Evolutionary conservation across 2,888 invertebrate species (phyloP), one percentile per base, ranked within the genome.

Genomic region (Neoitamus cyanurus): DNA sequence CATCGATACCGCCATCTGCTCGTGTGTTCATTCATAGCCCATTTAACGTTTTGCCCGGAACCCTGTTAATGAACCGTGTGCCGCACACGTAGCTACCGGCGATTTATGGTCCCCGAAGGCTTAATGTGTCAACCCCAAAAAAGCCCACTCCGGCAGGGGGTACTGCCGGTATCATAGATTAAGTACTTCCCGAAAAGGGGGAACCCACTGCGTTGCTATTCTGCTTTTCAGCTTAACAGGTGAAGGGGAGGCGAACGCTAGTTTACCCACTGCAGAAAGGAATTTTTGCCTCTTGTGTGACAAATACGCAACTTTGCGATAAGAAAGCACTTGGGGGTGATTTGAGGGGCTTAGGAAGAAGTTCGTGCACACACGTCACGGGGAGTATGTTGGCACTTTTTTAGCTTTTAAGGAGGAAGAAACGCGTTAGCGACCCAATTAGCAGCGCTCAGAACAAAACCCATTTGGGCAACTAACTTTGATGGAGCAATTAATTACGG

Each of bases 41-140:
- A 77, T 77, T 77, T 42, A 77, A 37, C 77, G 42, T 42, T 42
- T 28, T 28, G 37, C 36, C 31, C 36, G 73, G 73, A 73, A 73
- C 34, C 36, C 34, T 36, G 15, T n/a, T 77, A 77, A 77, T 77
- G 77, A 77, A 77, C 77, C 77, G 77, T 42, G 77, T 20, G 4
- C 73, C 25, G 42, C 15, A 13, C 77, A 46, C 77, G 42, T 77
- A 25, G 37, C 20, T 11, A 77, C 42, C 37, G 77, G 42, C 77
- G 30, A 77, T 77, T 77, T 77, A 77, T 77, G 42, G 77, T 46
- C 77, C 77, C 77, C 37, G 77, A 42, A 46, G 77, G 77, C 77
- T 77, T 77, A 77, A 77, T 25, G 30, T 77, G 77, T 77, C 77
- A 77, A 42, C 77, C 37, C 46, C 77, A 25, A 42, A 77, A 77